phyloP scores from a whole-genome alignment of 1,140 invertebrate genomes.

The Sweltsa coloradensis region DNA sequence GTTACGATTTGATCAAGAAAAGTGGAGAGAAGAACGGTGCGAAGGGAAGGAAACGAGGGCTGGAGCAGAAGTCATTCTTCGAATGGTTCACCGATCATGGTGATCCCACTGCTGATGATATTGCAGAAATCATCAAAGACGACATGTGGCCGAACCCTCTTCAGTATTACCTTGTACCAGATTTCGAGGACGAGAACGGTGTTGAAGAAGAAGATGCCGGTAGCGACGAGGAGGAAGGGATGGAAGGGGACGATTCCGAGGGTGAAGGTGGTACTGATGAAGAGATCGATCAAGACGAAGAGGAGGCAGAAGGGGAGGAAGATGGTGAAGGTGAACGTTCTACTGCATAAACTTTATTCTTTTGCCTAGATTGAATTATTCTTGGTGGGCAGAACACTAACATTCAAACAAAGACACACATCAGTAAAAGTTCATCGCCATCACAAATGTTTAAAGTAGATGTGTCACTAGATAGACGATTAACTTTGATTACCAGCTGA shows the following conservation, averaged over 20 bases:
- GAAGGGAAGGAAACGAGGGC: conserved; percentile 43
- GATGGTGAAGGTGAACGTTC: no score
- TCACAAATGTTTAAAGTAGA: no score
- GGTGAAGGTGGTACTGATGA: conserved; percentile 2
- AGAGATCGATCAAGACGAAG: neutral
- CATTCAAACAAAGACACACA: no score
- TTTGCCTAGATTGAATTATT: no score
- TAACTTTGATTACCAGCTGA: no score
- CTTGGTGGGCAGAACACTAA: no score
- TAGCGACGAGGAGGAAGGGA: neutral
- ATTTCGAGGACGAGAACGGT: conserved; percentile 56
- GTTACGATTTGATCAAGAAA: conserved; percentile 50
- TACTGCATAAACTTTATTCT: no score
- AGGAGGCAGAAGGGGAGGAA: conserved; percentile 1
- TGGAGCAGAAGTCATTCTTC: conserved; percentile 63
- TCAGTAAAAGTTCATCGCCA: no score
- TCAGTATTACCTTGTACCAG: conserved; percentile 71
- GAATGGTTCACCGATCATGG: conserved; percentile 67
- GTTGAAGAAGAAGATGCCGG: conserved; percentile 29
- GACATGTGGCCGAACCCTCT: conserved; percentile 25
- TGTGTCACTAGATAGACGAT: no score
- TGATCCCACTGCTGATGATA: conserved; percentile 66
- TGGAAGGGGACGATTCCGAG: neutral
- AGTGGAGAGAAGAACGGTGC: conserved; percentile 33
- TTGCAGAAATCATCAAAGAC: conserved; percentile 51